A percentile compares a stretch with the other conserved stretches of the same genome.
phyloP scores from a whole-genome alignment of 64 coral and sea anemone genomes.

The Hydrozoanthus tunicans region DNA sequence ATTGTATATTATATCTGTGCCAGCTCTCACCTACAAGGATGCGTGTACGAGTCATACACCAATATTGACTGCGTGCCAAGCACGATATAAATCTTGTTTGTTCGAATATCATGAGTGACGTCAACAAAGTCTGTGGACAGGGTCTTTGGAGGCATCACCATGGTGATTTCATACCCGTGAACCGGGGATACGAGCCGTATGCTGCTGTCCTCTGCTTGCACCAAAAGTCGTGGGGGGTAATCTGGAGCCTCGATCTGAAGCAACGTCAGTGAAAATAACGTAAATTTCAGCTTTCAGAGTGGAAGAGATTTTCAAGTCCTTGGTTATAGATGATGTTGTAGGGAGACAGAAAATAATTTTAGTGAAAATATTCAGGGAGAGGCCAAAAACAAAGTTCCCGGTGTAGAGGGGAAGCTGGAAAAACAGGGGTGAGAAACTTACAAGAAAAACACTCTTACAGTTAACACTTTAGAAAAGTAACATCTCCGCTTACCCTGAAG shows the following conservation, averaged over 20 bases:
- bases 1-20: too few species aligned
- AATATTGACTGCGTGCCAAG: slow-evolving; percentile 68
- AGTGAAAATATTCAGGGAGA: too few species aligned
- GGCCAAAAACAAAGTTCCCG: too few species aligned
- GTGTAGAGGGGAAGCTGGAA: too few species aligned
- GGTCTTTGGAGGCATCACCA: slow-evolving; percentile 81
- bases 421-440: too few species aligned
- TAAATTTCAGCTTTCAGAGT: background rate
- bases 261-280: background rate
- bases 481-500: slow-evolving; percentile 20
- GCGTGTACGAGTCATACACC: slow-evolving; percentile 80
- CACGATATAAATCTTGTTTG: slow-evolving; percentile 84
- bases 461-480: too few species aligned
- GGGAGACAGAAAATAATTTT: background rate
- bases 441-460: too few species aligned
- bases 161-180: slow-evolving; percentile 78
- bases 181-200: slow-evolving; percentile 86
- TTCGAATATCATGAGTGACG: slow-evolving; percentile 74
- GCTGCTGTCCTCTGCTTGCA: slow-evolving; percentile 34
- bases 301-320: background rate
- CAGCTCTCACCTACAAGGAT: slow-evolving; percentile 87
- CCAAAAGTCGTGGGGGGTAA: slow-evolving; percentile 28
- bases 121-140: slow-evolving; percentile 72
- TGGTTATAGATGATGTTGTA: background rate
- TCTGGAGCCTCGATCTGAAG: slow-evolving; percentile 25